Evolutionary conservation across 2,113 vertebrate species (phyloP).

Genomic region (Forbesichthys agassizii): DNA sequence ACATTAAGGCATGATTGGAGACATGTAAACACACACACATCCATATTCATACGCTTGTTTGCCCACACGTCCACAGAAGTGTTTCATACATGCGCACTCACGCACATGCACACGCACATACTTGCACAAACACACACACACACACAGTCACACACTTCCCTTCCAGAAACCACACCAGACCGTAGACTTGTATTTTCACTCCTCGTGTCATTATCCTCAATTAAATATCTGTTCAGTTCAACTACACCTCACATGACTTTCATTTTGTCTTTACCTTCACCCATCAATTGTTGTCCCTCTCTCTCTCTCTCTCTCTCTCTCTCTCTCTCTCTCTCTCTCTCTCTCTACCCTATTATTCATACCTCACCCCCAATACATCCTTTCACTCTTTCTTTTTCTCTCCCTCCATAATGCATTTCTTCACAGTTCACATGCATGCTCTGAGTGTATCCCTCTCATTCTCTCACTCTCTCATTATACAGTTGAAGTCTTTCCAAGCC

Average conservation of each 20-base stretch:
- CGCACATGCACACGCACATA: constrained; percentile 24
- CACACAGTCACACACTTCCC: constrained; percentile 9
- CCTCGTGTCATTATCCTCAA: constrained; percentile 35
- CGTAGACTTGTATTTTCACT: constrained; percentile 43
- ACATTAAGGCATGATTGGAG: not conserved
- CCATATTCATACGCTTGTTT: not conserved
- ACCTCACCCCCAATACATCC: no score
- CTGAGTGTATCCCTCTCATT: not conserved
- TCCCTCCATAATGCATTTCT: not conserved
- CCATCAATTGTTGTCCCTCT: not conserved
- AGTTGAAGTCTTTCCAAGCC: constrained; percentile 50
- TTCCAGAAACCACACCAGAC: constrained; percentile 61
- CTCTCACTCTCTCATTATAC: constrained; percentile 15
- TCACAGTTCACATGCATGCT: not conserved
- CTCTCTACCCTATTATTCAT: not conserved
- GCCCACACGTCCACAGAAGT: not conserved
- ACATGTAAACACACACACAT: constrained; percentile 3
- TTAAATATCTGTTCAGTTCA: no score
- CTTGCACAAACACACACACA: constrained; percentile 18
- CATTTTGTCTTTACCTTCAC: not conserved
- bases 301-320: not conserved
- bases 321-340: not conserved
- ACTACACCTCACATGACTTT: not conserved
- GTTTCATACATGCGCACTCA: not conserved
- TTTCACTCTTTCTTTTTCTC: not conserved